phyloP scores from a whole-genome alignment of 2,888 invertebrate genomes.

The Meliscaeva auricollis region DNA sequence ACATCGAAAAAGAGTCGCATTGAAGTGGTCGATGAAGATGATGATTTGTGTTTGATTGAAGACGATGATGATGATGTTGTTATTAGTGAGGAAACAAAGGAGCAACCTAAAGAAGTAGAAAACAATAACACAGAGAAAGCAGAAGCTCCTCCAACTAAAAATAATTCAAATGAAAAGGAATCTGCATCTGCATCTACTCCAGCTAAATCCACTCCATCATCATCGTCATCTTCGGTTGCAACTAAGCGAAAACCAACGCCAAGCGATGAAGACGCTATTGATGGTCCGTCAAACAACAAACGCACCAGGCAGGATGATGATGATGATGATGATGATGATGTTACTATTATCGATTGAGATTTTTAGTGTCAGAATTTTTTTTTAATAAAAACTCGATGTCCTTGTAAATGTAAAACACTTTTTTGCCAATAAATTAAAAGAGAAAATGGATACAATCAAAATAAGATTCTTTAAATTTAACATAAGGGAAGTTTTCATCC shows the following conservation, averaged over 20 bases:
- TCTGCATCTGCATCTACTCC: constrained; percentile 31
- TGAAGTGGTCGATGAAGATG: constrained; percentile 78
- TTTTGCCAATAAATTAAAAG: constrained; percentile 60
- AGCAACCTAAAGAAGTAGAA: constrained; percentile 60
- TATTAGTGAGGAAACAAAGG: constrained; percentile 54
- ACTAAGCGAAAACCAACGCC: constrained; percentile 80
- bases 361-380: neutral
- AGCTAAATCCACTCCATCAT: neutral
- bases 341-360: constrained; percentile 57
- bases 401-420: constrained; percentile 59
- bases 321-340: constrained; percentile 56
- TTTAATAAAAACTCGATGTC: constrained; percentile 10
- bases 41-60: constrained; percentile 81
- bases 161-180: constrained; percentile 68
- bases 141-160: constrained; percentile 75
- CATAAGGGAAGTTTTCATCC: too few species aligned
- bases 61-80: constrained; percentile 78
- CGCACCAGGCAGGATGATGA: constrained; percentile 60
- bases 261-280: constrained; percentile 71
- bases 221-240: constrained; percentile 42
- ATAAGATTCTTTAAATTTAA: neutral
- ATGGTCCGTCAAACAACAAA: constrained; percentile 66
- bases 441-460: constrained; percentile 22
- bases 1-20: constrained; percentile 81
- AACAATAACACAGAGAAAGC: constrained; percentile 52